A percentile compares a stretch with the other conserved stretches of the same genome.
Conservation (phyloP, 2,113 vertebrate species). For the Amblyopsis rosae region DNA sequence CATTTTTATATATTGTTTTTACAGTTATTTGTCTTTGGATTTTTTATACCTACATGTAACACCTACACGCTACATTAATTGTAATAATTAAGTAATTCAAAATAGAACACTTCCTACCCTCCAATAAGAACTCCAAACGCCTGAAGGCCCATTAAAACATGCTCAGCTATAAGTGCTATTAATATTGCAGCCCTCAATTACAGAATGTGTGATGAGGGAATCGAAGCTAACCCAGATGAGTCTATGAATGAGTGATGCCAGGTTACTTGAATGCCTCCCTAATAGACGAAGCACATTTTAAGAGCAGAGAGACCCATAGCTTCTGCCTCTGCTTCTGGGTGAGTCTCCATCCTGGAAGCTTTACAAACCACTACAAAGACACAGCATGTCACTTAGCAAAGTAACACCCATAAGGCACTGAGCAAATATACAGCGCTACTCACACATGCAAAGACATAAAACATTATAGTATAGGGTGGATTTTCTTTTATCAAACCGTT, state of each 20-base stretch:
- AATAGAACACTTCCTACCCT: background rate
- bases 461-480: background rate
- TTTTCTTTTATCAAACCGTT: slow-evolving; percentile 3
- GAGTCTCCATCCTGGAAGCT: slow-evolving; percentile 22
- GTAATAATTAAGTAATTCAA: background rate
- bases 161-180: slow-evolving; percentile 63
- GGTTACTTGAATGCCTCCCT: slow-evolving; percentile 46
- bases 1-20: no score
- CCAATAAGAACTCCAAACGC: slow-evolving; percentile 3
- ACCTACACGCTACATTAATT: no score
- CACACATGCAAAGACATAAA: slow-evolving; percentile 2
- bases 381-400: no score
- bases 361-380: slow-evolving; percentile 14
- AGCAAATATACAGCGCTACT: background rate
- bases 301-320: background rate
- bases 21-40: no score
- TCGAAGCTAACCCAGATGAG: slow-evolving; percentile 67
- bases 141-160: slow-evolving; percentile 61
- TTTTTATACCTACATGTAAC: no score
- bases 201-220: slow-evolving; percentile 70
- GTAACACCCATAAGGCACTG: no score
- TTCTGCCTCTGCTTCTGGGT: slow-evolving; percentile 25
- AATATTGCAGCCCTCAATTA: slow-evolving; percentile 73
- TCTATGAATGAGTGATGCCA: slow-evolving; percentile 64
- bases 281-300: slow-evolving; percentile 3